Conservation (phyloP, 2,888 invertebrate genomes). For the Drepana falcataria region DNA sequence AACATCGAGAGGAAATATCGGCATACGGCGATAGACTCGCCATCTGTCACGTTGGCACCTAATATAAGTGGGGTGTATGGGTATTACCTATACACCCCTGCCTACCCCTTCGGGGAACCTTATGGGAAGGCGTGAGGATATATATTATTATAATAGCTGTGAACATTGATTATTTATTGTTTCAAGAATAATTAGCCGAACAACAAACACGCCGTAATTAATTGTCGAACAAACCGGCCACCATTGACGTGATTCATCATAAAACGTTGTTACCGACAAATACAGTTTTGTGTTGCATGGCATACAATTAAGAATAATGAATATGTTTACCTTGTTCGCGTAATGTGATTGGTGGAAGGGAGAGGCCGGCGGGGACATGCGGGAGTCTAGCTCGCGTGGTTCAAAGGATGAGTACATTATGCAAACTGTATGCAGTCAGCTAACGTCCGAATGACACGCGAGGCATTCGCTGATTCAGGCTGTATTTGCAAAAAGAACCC, state of each 20-base stretch:
- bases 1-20: no score
- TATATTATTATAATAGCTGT: conserved; percentile 39
- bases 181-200: conserved; percentile 28
- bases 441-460: conserved; percentile 35
- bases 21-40: no score
- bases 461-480: conserved; percentile 18
- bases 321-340: conserved; percentile 39
- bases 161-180: conserved; percentile 39
- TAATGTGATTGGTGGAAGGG: conserved; percentile 34
- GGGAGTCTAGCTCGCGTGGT: background rate
- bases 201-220: conserved; percentile 35
- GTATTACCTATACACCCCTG: no score
- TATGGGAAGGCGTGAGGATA: conserved; percentile 7
- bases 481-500: conserved; percentile 22
- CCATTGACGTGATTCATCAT: conserved; percentile 41
- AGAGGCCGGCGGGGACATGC: background rate
- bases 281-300: conserved; percentile 39
- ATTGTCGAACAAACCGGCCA: conserved; percentile 29
- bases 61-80: no score
- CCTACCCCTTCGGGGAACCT: no score
- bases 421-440: conserved; percentile 20
- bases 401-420: conserved; percentile 26
- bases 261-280: conserved; percentile 31
- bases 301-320: conserved; percentile 53
- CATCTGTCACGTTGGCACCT: no score